Percentiles rank a stretch among this genome's conserved stretches.
Conservation (phyloP, 2,113 vertebrate species). For the Neolamprologus longior region DNA sequence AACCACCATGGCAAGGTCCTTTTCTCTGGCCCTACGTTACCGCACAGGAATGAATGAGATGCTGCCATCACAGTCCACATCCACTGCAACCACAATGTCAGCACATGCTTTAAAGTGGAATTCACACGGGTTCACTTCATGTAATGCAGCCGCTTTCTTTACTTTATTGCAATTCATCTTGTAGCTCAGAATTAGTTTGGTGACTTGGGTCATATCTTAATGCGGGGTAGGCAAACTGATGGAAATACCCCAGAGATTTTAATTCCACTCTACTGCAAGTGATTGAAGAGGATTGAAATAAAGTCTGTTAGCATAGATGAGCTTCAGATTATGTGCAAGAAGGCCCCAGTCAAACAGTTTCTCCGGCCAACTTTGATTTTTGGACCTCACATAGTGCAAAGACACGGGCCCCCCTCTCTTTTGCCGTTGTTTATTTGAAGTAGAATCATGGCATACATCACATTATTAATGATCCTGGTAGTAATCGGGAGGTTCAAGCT, state of each 20-base stretch:
- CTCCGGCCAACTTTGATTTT: slow-evolving; percentile 2
- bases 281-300: neutral
- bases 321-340: neutral
- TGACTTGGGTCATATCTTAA: neutral
- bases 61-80: slow-evolving; percentile 34
- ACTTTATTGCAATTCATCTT: neutral
- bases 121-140: slow-evolving; percentile 11
- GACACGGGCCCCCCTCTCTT: neutral
- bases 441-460: slow-evolving; percentile 39
- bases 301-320: neutral
- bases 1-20: neutral
- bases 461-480: slow-evolving; percentile 64
- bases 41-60: neutral
- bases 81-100: slow-evolving; percentile 42
- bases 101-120: slow-evolving; percentile 17
- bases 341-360: neutral
- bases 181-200: neutral
- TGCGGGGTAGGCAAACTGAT: neutral
- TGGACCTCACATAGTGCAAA: slow-evolving; percentile 16
- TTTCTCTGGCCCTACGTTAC: neutral
- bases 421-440: slow-evolving; percentile 70
- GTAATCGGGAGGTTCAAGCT: slow-evolving; percentile 40
- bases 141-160: neutral
- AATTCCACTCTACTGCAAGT: neutral
- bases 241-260: neutral